Evolutionary conservation across 2,113 vertebrate species (phyloP), one percentile per base, ranked within the genome.

Genomic region (Sturnira hondurensis): DNA sequence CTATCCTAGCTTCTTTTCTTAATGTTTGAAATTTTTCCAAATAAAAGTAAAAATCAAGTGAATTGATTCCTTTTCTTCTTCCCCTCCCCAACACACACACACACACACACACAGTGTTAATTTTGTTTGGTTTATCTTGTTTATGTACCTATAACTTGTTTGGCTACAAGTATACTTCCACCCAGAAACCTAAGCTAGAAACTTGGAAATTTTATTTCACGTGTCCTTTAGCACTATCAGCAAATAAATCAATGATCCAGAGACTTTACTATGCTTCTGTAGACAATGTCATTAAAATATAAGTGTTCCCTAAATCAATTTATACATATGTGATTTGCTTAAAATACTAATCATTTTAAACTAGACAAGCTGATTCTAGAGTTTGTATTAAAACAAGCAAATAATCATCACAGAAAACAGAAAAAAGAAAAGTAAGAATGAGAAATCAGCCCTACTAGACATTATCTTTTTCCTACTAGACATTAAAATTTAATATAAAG

Each of bases 401-500:
- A 78, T 61, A 36, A 74, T 67, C 28, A 77, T 63, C 22, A 71
- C 56, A 61, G 93, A 67, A 88, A 71, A 71, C 13, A 76, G 45
- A 82, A 83, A 91, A 93, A 86, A 38, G 19, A 89, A 94, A 20
- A 93, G 19, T 20, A 91, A 76, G 41, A 28, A 78, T 28, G 38
- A 70, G 45, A 82, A 93, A 86, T 3, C 52, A 36, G 10, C 0
- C 74, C 5, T 43, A 70, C 9, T 67, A 58, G 9, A n/a, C 87
- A 45, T 45, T 45, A 45, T n/a, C n/a, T n/a, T n/a, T n/a, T n/a
- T n/a, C n/a, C n/a, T n/a, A n/a, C n/a, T n/a, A n/a, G n/a, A n/a
- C n/a, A 87, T 93, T 87, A 93, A 95, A 91, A 78, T 70, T 71
- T 87, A 96, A 93, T 56, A 78, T 67, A 63, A 93, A 93, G 3